phyloP scores from a whole-genome alignment of 1,140 invertebrate species.

The Orussus abietinus region DNA sequence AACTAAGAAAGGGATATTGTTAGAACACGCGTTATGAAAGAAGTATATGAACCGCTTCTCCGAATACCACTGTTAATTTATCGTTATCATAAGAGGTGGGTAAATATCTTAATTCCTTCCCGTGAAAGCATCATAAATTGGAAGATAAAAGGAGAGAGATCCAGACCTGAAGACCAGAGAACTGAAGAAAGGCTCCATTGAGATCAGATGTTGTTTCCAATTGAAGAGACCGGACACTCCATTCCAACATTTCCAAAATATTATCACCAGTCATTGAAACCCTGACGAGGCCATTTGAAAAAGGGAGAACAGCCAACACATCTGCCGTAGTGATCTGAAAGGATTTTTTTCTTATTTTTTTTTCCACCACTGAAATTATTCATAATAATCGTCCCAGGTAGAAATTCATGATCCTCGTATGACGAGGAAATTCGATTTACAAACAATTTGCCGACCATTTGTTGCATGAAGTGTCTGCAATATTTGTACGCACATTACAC shows the following conservation, averaged over 20 bases:
- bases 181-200: conserved; percentile 59
- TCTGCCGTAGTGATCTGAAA: conserved; percentile 58
- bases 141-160: no score
- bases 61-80: conserved; percentile 19
- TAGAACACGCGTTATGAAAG: background rate
- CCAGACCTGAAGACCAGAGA: conserved; percentile 49
- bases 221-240: conserved; percentile 54
- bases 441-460: no score
- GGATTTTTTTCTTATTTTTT: conserved; percentile 16
- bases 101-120: no score
- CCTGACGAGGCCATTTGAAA: conserved; percentile 55
- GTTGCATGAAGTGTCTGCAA: no score
- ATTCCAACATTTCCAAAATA: conserved; percentile 52
- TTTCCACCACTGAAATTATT: conserved; percentile 1
- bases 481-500: no score
- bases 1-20: no score
- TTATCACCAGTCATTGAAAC: conserved; percentile 49
- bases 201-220: conserved; percentile 35
- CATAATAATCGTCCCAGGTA: background rate
- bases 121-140: no score
- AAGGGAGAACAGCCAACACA: conserved; percentile 58
- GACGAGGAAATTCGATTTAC: no score
- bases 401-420: no score
- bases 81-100: no score
- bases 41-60: conserved; percentile 16